These are phyloP conservation scores for Acinonyx jubatus DNA, from an alignment of 2,113 vertebrate genomes.

Conservation along the genomic window DNA sequence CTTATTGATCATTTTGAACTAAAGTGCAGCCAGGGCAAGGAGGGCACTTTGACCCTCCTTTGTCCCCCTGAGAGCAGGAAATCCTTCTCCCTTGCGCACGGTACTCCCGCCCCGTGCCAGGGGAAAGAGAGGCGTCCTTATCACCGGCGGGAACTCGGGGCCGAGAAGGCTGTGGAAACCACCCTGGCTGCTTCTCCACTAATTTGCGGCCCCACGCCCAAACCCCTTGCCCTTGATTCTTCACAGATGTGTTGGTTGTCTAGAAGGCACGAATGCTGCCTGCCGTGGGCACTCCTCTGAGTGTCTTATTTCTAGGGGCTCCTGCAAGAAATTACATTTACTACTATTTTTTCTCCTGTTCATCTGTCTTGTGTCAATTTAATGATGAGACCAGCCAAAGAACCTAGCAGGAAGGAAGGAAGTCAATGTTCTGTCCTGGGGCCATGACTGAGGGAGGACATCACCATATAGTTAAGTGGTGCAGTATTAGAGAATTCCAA, in stretches of 20 bases:
- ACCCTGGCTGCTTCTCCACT: background rate
- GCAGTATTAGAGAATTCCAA: no score
- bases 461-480: rapidly evolving
- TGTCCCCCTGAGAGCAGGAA: background rate
- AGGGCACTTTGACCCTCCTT: background rate
- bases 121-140: background rate
- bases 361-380: background rate
- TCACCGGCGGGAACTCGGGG: background rate
- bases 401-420: background rate
- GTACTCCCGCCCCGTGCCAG: background rate
- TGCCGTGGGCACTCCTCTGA: background rate
- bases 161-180: background rate
- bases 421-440: background rate
- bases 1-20: background rate
- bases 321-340: background rate
- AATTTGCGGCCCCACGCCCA: background rate
- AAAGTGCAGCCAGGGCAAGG: background rate
- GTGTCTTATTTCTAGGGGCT: background rate
- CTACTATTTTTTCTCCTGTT: background rate
- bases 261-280: background rate
- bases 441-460: background rate
- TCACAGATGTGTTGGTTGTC: background rate
- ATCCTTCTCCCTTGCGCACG: background rate
- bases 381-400: background rate
- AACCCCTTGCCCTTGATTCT: background rate